Evolutionary conservation across 2,888 invertebrate genomes (phyloP).

Genomic region (Lepidochitona cinerea): DNA sequence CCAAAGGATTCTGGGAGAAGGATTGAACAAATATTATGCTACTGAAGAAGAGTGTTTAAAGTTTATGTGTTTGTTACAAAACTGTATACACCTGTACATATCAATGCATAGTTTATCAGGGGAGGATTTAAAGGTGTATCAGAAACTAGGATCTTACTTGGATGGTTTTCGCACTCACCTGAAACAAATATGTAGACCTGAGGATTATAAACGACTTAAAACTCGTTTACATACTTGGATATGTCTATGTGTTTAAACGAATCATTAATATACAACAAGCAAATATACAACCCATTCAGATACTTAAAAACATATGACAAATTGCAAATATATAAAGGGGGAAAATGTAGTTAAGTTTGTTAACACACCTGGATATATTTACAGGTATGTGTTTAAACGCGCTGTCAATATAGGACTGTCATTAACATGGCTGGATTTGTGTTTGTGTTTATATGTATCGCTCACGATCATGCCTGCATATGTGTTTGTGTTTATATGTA

Average conservation of each 20-base stretch:
- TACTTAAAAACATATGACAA: too few species aligned
- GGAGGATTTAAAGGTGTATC: background rate
- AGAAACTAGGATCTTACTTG: background rate
- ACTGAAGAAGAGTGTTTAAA: background rate
- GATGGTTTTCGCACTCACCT: background rate
- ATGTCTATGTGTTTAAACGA: background rate
- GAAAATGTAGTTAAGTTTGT: too few species aligned
- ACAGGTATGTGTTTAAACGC: too few species aligned
- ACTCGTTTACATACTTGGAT: background rate
- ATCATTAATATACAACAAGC: too few species aligned
- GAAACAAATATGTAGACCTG: background rate
- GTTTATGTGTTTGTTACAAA: background rate
- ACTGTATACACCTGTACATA: background rate
- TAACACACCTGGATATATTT: too few species aligned
- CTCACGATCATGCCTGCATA: too few species aligned
- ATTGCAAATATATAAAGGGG: too few species aligned
- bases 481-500: too few species aligned
- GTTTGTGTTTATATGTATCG: too few species aligned
- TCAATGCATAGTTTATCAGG: background rate
- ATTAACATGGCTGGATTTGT: too few species aligned
- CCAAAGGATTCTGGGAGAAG: background rate
- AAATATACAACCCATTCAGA: too few species aligned
- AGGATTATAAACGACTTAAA: background rate
- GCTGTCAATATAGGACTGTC: too few species aligned
- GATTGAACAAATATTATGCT: background rate